These are phyloP conservation scores for Xenopus borealis DNA, from an alignment of 2,113 vertebrate species.

Conservation along the genomic window DNA sequence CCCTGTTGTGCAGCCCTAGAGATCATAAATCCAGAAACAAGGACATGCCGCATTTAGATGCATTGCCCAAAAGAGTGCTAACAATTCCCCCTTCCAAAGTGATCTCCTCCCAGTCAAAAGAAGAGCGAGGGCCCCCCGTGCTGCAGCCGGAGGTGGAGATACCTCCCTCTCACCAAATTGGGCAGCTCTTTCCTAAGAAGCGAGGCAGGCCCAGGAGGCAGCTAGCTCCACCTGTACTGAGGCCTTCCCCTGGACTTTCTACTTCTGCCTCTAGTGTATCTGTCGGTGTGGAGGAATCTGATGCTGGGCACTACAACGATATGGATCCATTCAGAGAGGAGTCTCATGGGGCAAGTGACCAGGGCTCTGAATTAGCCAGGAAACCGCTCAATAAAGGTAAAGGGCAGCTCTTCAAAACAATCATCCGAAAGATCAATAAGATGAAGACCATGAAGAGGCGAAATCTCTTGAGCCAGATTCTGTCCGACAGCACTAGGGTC, in stretches of 20 bases:
- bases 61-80: conserved; percentile 74
- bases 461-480: conserved; percentile 83
- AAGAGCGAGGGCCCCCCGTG: conserved; percentile 92
- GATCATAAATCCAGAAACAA: conserved; percentile 81
- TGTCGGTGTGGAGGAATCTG: conserved; percentile 57
- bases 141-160: conserved; percentile 89
- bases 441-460: conserved; percentile 95
- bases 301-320: conserved; percentile 56
- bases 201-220: conserved; percentile 87
- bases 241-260: conserved; percentile 67
- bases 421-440: conserved; percentile 95
- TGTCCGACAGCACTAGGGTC: conserved; percentile 65
- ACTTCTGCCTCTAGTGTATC: conserved; percentile 66
- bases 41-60: conserved; percentile 89
- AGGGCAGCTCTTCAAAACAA: conserved; percentile 88
- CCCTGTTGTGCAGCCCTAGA: conserved; percentile 59
- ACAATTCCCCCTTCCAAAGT: conserved; percentile 88
- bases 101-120: conserved; percentile 80
- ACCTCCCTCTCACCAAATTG: conserved; percentile 65
- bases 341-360: conserved; percentile 55
- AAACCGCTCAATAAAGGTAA: conserved; percentile 78
- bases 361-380: conserved; percentile 64
- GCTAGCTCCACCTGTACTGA: conserved; percentile 72
- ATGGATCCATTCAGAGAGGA: conserved; percentile 68
- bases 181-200: conserved; percentile 77